A percentile compares a stretch with the other conserved stretches of the same genome.
These are phyloP conservation scores for Pandion haliaetus DNA, from an alignment of 2,113 vertebrate species.

Conservation along the genomic window DNA sequence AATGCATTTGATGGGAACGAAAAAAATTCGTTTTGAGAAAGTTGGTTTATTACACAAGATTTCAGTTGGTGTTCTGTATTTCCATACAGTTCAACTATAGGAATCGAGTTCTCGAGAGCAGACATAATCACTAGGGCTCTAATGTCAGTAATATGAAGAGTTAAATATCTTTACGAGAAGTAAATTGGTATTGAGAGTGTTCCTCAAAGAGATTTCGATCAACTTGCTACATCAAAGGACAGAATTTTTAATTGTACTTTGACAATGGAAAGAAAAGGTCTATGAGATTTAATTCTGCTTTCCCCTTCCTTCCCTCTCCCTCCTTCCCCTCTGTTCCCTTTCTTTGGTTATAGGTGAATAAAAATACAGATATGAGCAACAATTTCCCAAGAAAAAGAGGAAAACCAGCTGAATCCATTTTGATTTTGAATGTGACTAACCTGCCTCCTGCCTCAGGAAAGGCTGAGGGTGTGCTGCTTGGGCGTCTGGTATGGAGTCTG, in stretches of 20 bases:
- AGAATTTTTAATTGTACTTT: not conserved
- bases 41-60: not conserved
- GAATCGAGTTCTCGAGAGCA: not conserved
- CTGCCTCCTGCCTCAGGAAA: constrained; percentile 61
- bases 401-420: constrained; percentile 26
- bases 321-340: not conserved
- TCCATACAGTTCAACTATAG: not conserved
- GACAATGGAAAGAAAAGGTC: not conserved
- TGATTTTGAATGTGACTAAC: constrained; percentile 60
- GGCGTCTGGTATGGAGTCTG: constrained; percentile 15
- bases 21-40: not conserved
- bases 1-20: not conserved
- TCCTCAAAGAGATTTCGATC: not conserved
- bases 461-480: not conserved
- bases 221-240: not conserved
- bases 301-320: not conserved
- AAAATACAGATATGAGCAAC: constrained; percentile 34
- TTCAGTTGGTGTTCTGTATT: not conserved
- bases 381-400: constrained; percentile 36
- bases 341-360: constrained; percentile 65
- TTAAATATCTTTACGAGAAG: not conserved
- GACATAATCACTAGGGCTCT: not conserved
- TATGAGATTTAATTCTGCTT: not conserved
- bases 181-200: not conserved
- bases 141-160: not conserved